phyloP scores from a whole-genome alignment of 2,888 invertebrate genomes.

The Idaea aversata region DNA sequence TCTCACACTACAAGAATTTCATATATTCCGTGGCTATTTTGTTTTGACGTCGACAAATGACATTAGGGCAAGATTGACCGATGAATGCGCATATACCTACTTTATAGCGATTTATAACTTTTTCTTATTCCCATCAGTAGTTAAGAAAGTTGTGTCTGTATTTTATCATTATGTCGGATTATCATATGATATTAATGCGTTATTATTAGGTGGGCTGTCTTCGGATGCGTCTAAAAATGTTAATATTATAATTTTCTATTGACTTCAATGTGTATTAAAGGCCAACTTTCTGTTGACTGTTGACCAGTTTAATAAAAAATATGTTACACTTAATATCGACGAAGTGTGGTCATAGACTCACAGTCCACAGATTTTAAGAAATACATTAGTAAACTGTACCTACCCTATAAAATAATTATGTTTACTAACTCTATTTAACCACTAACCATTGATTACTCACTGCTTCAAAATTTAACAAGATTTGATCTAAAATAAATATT shows the following conservation, averaged over 20 bases:
- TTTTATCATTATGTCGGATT: conserved; percentile 23
- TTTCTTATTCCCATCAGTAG: background rate
- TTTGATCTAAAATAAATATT: too few relatives aligned
- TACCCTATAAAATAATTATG: too few relatives aligned
- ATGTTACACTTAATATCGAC: too few relatives aligned
- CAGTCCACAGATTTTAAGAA: too few relatives aligned
- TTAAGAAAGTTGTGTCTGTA: conserved; percentile 29
- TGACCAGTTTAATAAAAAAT: too few relatives aligned
- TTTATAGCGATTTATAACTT: conserved; percentile 16
- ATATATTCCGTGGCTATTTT: background rate
- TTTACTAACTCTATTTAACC: too few relatives aligned
- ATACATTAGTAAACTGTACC: too few relatives aligned
- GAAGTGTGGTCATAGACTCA: too few relatives aligned
- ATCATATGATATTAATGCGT: conserved; percentile 18
- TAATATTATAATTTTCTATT: background rate
- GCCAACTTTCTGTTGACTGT: too few relatives aligned
- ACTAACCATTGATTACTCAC: too few relatives aligned
- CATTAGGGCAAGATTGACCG: conserved; percentile 52
- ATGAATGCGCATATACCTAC: conserved; percentile 34
- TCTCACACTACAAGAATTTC: conserved; percentile 32
- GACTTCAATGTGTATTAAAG: background rate
- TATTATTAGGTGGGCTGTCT: background rate
- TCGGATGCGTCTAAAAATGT: background rate
- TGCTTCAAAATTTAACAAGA: too few relatives aligned
- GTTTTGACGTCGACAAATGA: conserved; percentile 49